Evolutionary conservation across 1,140 invertebrate species (phyloP).

Genomic region (Brachionus paranguensis): DNA sequence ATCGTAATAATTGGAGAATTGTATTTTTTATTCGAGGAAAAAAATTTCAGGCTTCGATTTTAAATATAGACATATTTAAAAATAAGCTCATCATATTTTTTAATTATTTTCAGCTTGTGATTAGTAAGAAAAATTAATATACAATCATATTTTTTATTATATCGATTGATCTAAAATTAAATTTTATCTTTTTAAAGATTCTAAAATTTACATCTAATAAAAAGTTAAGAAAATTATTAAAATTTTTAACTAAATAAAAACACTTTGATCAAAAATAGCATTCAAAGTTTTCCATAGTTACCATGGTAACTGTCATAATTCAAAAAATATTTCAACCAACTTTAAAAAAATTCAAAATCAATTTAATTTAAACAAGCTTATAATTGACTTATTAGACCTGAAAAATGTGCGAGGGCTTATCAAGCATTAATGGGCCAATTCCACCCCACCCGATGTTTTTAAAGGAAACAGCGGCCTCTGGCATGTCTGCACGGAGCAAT

Average conservation of each 20-base stretch:
- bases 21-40: too few relatives aligned
- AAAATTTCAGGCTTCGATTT: too few relatives aligned
- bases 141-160: too few relatives aligned
- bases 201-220: not conserved
- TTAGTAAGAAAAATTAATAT: too few relatives aligned
- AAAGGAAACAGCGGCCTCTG: not conserved
- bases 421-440: constrained; percentile 29
- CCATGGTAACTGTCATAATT: not conserved
- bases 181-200: too few relatives aligned
- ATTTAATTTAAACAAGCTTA: not conserved
- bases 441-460: constrained; percentile 22
- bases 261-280: too few relatives aligned
- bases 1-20: too few relatives aligned
- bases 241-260: too few relatives aligned
- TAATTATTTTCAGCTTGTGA: too few relatives aligned
- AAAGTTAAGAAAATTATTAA: not conserved
- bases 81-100: too few relatives aligned
- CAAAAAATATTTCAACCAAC: not conserved
- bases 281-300: not conserved
- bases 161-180: too few relatives aligned
- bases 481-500: not conserved
- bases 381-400: not conserved
- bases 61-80: too few relatives aligned
- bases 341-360: not conserved
- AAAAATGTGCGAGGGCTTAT: constrained; percentile 32